Percentiles rank a stretch among this genome's conserved stretches.
These are phyloP conservation scores for Metopolophium dirhodum DNA, from an alignment of 1,140 invertebrate genomes.

Conservation along the genomic window DNA sequence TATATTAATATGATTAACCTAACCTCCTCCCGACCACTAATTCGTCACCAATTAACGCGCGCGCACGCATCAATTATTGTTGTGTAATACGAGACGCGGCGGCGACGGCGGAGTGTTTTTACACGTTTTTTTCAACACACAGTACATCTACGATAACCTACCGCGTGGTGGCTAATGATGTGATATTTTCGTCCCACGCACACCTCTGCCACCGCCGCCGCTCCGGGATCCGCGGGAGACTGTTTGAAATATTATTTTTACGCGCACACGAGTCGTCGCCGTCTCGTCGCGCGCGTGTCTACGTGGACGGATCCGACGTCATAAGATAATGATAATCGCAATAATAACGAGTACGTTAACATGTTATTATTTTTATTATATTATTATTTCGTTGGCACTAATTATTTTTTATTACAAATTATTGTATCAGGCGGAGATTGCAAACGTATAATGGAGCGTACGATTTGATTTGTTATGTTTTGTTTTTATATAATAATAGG, in stretches of 20 bases:
- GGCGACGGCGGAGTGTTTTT: not conserved
- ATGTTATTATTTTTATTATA: not conserved
- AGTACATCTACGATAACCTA: not conserved
- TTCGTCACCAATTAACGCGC: not conserved
- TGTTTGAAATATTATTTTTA: slow-evolving; percentile 7
- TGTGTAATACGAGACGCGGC: not conserved
- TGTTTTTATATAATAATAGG: too few species aligned
- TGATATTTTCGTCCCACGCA: slow-evolving; percentile 24
- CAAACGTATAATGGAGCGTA: not conserved
- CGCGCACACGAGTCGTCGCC: not conserved
- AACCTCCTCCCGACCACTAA: not conserved
- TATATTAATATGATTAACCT: too few species aligned
- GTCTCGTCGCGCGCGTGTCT: not conserved
- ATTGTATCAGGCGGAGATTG: not conserved
- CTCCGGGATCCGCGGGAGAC: slow-evolving; percentile 6
- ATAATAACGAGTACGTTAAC: not conserved
- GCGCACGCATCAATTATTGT: not conserved
- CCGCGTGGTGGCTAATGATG: not conserved
- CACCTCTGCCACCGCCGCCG: not conserved
- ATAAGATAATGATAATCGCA: not conserved
- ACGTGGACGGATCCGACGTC: not conserved
- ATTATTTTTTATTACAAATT: not conserved
- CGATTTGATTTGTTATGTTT: not conserved
- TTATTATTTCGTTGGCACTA: not conserved
- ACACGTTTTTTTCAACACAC: not conserved